Base-by-base conservation (phyloP, 2,888 invertebrate genomes). In the Macroteleia sp. region DNA sequence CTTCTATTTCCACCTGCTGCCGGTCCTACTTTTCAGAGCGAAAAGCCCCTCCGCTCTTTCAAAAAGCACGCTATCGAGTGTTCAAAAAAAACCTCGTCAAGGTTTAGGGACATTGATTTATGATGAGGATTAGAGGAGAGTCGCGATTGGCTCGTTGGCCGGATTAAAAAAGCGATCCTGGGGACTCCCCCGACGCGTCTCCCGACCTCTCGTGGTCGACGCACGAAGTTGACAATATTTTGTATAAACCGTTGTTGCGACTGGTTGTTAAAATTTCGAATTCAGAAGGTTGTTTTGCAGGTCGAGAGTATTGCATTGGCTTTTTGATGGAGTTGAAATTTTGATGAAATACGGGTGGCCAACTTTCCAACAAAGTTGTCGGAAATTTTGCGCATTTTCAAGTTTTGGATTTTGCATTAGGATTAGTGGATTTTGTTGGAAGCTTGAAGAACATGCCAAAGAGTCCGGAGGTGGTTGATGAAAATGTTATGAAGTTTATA, bases 1-100 rank as follows among this genome's bases (percentile, higher is more conserved):
- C 70, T 46, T 59, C 76, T 75, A 69, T 64, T 81, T 81, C 79
- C 81, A 81, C 82, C 81, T 82, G 79, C 81, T 76, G 80, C 75
- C 76, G 69, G 64, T 67, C 75, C 75, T 70, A 66, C 50, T 74
- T 75, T 79, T 75, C 70, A 70, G 64, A 75, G 66, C 66, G 67
- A 79, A 70, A 64, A 75, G 62, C 59, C 56, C 75, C 57, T 42
- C 41, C 30, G 61, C 59, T 75, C 67, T 75, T 75, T 61, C 61
- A 46, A 67, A 75, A 67, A 67, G 61, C 66, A 66, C 61, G 54
- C 67, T 61, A 66, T 61, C 67, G 67, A 61, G 66, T 66, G 67
- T 66, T 52, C 54, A 44, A 67, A 78, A 77, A 59, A 59, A 75
- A 73, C 56, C 48, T 56, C 71, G 71, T 71, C 71, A 56, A 56